Evolutionary conservation across 1,140 invertebrate species (phyloP), one percentile per base, ranked within the genome.

Genomic region (Helicorthomorpha holstii): DNA sequence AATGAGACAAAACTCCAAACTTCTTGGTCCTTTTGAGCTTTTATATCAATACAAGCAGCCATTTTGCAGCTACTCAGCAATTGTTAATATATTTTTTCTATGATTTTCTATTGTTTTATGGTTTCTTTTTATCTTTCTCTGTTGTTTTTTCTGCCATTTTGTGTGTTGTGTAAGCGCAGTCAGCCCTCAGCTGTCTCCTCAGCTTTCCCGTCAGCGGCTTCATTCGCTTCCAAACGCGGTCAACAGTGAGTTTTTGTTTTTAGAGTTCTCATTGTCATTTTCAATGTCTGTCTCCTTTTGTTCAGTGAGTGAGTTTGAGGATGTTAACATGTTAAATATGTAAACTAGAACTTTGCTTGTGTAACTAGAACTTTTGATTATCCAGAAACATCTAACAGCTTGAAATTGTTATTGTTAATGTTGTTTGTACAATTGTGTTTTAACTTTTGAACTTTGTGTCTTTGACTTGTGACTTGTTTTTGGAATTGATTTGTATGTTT

Each of bases 151-250:
- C 54, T 34, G 7, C 29, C 16, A 7, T 34, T 34, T 34, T 34
- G 7, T 34, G 29, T 16, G 7, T 16, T 16, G 29, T 34, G 7
- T 57, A 55, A 55, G 57, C 52, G 54, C 57, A 60, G 58, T 59
- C 38, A 64, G 61, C 56, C 64, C 63, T 45, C 57, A 60, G 56
- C 63, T 63, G 54, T 61, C 63, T 38, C 61, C 62, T 51, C 57
- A 63, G 45, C 61, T 57, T 50, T 58, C 58, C 49, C 57, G 64
- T 55, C 61, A 61, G 49, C 60, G 64, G 51, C 60, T 66, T 45
- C 61, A 64, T 51, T 65, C 63, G 22, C 60, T 66, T 52, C 64
- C 64, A 50, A 65, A 61, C 51, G 56, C 56, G 44, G 54, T 58
- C 42, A 56, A 53, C 54, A 60, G 55, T 59, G 58, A 60, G 59